Evolutionary conservation across 2,797 vertebrate genomes (phyloP).

Genomic region (Enteromius treurensis): DNA sequence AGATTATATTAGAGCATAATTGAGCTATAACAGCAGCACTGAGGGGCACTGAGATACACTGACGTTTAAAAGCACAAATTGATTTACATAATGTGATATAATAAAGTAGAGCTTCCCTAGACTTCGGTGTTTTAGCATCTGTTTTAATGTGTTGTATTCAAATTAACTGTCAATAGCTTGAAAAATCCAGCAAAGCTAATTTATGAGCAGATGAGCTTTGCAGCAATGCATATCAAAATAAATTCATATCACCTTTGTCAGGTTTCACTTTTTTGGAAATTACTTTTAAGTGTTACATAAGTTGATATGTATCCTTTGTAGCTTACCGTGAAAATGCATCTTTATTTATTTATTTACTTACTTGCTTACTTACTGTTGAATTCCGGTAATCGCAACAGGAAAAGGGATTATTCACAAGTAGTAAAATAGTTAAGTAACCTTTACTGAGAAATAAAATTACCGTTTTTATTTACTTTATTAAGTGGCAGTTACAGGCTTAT

Average conservation of each 20-base stretch:
- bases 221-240: background rate
- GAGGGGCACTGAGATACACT: conserved; percentile 11
- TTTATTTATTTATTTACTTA: background rate
- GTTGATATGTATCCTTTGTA: background rate
- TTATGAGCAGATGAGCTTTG: background rate
- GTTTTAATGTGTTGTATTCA: background rate
- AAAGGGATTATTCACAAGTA: background rate
- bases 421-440: background rate
- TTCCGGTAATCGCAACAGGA: background rate
- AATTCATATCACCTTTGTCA: background rate
- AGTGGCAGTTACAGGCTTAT: background rate
- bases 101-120: background rate
- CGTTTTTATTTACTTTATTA: no score
- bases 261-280: background rate
- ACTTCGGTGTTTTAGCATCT: background rate
- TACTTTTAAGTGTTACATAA: background rate
- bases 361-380: background rate
- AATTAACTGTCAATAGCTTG: background rate
- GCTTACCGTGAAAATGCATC: background rate
- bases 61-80: conserved; percentile 9
- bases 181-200: background rate
- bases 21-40: conserved; percentile 23
- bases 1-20: conserved; percentile 20
- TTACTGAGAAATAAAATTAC: no score
- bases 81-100: conserved; percentile 8